A percentile compares a stretch with the other conserved stretches of the same genome.
phyloP scores from a whole-genome alignment of 1,140 invertebrate species.

The Drosophila teissieri region DNA sequence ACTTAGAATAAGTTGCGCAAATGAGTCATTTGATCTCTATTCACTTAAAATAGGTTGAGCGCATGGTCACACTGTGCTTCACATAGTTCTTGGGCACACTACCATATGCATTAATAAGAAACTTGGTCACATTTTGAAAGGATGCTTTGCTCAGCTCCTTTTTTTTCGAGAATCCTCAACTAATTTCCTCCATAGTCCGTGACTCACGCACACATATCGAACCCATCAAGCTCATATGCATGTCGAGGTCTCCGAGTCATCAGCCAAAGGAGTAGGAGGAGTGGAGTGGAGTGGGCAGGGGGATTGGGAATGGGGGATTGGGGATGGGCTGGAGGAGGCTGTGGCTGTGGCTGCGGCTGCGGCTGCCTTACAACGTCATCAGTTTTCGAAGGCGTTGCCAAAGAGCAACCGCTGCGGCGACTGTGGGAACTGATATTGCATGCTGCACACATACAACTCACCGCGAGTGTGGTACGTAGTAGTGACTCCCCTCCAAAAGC shows the following conservation, averaged over 20 bases:
- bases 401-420: slow-evolving; percentile 74
- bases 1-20: no score
- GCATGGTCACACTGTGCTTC: not conserved
- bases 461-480: slow-evolving; percentile 11
- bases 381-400: slow-evolving; percentile 80
- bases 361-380: slow-evolving; percentile 79
- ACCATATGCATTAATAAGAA: not conserved
- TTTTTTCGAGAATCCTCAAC: no score
- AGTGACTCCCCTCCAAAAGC: slow-evolving; percentile 3
- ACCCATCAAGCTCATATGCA: slow-evolving; percentile 68
- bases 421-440: slow-evolving; percentile 81
- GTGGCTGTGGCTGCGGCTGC: slow-evolving; percentile 22
- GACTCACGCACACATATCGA: slow-evolving; percentile 25
- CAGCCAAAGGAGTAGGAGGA: slow-evolving; percentile 39
- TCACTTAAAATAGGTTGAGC: not conserved
- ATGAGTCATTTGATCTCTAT: no score
- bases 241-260: slow-evolving; percentile 59
- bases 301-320: not conserved
- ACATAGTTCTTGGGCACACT: slow-evolving; percentile 2
- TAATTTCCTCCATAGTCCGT: not conserved
- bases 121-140: not conserved
- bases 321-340: slow-evolving; percentile 13
- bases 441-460: slow-evolving; percentile 72
- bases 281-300: slow-evolving; percentile 22
- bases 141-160: no score